Evolutionary conservation across 2,888 invertebrate genomes (phyloP), one percentile per base, ranked within the genome.

Genomic region (Archips crataeganus): DNA sequence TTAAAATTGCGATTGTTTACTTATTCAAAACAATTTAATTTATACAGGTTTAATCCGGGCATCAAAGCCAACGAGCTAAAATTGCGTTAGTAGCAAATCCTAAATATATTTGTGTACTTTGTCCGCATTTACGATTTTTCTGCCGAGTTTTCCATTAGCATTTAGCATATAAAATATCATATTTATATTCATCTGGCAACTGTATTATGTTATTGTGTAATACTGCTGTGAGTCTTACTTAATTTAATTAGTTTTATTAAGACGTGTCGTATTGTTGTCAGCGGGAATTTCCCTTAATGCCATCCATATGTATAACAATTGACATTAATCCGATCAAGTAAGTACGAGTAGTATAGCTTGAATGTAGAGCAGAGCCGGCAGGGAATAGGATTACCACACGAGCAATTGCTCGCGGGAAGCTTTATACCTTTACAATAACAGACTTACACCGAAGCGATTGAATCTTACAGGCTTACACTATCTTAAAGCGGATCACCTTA

Each of bases 361-460:
- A 83, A 84, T 83, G 84, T 81, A 82, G 70, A 74, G 65, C 70
- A 69, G 65, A 39, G 63, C 62, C 69, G 32, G 57, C 42, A 60
- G 82, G 82, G 89, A 92, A 92, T 91, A 83, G 89, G 90, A 91
- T 92, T 92, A 91, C 82, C 77, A 82, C 74, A 76, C 81, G 79
- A 86, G 84, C 83, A 84, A 85, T 89, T 84, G 83, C 81, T 78
- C 70, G 77, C 69, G 76, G 64, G 80, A 81, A 84, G 84, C 84
- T 85, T 81, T 82, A 80, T 79, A 81, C 76, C 78, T 79, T 78
- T 76, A 75, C 76, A 79, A 80, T 77, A 80, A 80, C 78, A 45
- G 57, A 71, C 68, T 76, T 76, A 76, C 69, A 71, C 57, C 69
- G 63, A 70, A 65, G 49, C 75, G 76, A 75, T 73, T 65, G 65